Evolutionary conservation across 2,797 vertebrate genomes (phyloP).

Genomic region (Myiotriccus ornatus): DNA sequence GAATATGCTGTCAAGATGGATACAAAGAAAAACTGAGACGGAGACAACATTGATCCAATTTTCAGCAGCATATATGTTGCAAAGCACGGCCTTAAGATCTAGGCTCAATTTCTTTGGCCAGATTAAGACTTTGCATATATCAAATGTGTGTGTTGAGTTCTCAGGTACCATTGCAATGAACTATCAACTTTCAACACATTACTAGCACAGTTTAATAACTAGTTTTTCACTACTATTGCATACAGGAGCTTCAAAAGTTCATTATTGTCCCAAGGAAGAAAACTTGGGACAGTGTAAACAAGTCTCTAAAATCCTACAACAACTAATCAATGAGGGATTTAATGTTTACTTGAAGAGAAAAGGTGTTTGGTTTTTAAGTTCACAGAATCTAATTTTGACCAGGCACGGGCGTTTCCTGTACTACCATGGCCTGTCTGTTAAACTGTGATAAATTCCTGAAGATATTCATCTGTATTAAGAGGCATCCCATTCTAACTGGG

Average conservation of each 20-base stretch:
- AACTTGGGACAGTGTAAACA: background rate
- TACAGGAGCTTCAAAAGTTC: background rate
- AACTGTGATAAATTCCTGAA: background rate
- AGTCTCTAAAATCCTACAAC: background rate
- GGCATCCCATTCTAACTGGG: background rate
- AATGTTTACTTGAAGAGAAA: background rate
- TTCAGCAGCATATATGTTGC: background rate
- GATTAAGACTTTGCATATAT: background rate
- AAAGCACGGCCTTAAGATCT: background rate
- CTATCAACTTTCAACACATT: background rate
- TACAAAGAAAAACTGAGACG: background rate
- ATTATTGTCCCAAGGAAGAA: background rate
- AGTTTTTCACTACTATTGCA: background rate
- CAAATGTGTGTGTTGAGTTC: background rate
- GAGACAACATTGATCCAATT: background rate
- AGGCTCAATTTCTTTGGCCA: background rate
- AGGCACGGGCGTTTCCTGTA: background rate
- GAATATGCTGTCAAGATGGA: background rate
- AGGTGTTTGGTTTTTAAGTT: background rate
- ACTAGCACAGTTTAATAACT: background rate
- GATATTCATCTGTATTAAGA: background rate
- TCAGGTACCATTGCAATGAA: background rate
- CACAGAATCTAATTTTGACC: background rate
- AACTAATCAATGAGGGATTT: background rate
- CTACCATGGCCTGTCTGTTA: background rate